Conservation (phyloP, 2,888 invertebrate species). For the Limenitis camilla region DNA sequence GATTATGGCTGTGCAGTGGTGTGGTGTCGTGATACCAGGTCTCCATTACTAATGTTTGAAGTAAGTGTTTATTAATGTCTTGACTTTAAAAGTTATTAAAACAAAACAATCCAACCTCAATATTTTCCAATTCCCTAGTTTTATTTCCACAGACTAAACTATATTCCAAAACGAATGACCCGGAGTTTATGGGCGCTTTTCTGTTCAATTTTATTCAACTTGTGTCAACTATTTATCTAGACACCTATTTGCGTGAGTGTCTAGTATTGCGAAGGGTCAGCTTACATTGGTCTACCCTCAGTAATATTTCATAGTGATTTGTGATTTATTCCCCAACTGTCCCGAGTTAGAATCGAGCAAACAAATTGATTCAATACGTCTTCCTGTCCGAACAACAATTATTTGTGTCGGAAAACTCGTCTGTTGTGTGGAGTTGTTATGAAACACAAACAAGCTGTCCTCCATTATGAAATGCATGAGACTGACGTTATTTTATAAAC, state of each 20-base stretch:
- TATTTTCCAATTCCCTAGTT: slow-evolving; percentile 16
- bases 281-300: slow-evolving; percentile 21
- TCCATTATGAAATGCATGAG: neutral
- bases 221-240: slow-evolving; percentile 18
- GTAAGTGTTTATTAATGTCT: no score
- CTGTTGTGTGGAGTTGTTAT: slow-evolving; percentile 16
- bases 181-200: slow-evolving; percentile 22
- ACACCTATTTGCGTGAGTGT: neutral
- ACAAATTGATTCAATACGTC: slow-evolving; percentile 55
- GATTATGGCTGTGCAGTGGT: no score
- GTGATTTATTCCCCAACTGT: slow-evolving; percentile 44
- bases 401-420: slow-evolving; percentile 28
- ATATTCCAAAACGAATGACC: slow-evolving; percentile 21
- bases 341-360: slow-evolving; percentile 42
- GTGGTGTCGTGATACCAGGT: no score
- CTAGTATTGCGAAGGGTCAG: slow-evolving; percentile 12
- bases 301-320: slow-evolving; percentile 50
- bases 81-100: neutral
- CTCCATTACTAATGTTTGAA: no score
- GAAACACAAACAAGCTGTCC: slow-evolving; percentile 4
- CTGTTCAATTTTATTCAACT: slow-evolving; percentile 27
- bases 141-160: slow-evolving; percentile 20
- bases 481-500: neutral
- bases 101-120: slow-evolving; percentile 3
- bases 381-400: slow-evolving; percentile 37